Evolutionary conservation across 2,113 vertebrate species (phyloP).

Genomic region (Myrmophylax atrothorax): DNA sequence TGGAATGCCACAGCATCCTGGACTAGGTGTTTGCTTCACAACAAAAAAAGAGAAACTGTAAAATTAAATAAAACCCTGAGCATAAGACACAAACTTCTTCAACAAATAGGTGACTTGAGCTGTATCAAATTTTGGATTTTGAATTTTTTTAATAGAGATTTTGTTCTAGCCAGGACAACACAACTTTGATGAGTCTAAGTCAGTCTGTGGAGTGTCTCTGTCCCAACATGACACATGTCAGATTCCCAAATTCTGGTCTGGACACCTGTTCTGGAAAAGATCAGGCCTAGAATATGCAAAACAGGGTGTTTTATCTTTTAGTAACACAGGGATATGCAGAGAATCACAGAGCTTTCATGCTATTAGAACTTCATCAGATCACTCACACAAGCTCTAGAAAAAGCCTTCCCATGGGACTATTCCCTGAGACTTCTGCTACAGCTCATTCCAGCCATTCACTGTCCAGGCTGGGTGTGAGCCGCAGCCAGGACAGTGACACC

Average conservation of each 20-base stretch:
- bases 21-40: not conserved
- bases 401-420: not conserved
- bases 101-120: not conserved
- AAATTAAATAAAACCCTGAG: not conserved
- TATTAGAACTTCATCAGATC: not conserved
- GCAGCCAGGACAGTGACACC: not conserved
- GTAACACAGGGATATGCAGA: not conserved
- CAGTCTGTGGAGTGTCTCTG: not conserved
- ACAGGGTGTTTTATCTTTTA: not conserved
- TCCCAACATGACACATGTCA: not conserved
- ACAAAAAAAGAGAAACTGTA: not conserved
- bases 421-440: not conserved
- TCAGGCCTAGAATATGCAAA: not conserved
- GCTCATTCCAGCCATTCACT: not conserved
- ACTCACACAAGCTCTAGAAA: not conserved
- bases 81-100: not conserved
- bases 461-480: not conserved
- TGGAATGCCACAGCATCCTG: not conserved
- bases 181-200: not conserved
- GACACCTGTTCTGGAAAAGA: not conserved
- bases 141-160: not conserved
- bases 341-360: not conserved
- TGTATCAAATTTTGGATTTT: not conserved
- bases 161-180: not conserved
- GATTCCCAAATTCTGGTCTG: not conserved